A percentile compares a stretch with the other conserved stretches of the same genome.
These are phyloP conservation scores for Orchestes rusci DNA, from an alignment of 2,888 invertebrate species.

Conservation along the genomic window DNA sequence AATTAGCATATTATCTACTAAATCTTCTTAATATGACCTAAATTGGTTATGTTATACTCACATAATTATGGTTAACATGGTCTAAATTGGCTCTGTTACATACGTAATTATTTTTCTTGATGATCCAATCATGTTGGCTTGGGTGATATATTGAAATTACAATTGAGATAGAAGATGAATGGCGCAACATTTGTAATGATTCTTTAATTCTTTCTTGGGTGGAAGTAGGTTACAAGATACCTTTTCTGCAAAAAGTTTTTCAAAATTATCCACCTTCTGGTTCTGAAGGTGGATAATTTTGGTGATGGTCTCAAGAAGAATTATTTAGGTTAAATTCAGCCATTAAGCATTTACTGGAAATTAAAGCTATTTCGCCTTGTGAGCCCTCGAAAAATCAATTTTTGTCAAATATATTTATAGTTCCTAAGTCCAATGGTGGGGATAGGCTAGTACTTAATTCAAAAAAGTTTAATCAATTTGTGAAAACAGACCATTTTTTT, in stretches of 20 bases:
- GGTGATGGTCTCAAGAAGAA: not conserved
- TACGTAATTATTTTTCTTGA: too few relatives aligned
- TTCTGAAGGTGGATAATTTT: too few relatives aligned
- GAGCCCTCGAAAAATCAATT: constrained; percentile 1
- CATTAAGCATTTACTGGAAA: not conserved
- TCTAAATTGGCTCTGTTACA: too few relatives aligned
- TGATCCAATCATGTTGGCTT: too few relatives aligned
- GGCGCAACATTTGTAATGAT: too few relatives aligned
- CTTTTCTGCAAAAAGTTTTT: not conserved
- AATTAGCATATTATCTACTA: too few relatives aligned
- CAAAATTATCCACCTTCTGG: not conserved
- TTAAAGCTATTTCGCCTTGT: not conserved
- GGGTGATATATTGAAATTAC: too few relatives aligned
- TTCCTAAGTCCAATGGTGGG: constrained; percentile 7
- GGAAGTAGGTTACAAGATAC: not conserved
- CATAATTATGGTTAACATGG: too few relatives aligned
- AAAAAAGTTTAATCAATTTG: constrained; percentile 2
- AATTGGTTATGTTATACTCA: too few relatives aligned
- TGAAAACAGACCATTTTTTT: constrained; percentile 3
- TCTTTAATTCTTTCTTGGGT: not conserved
- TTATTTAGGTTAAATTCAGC: not conserved
- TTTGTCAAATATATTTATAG: constrained; percentile 10
- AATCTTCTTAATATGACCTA: too few relatives aligned
- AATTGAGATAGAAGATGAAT: too few relatives aligned
- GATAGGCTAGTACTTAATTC: constrained; percentile 5